Conservation (phyloP, 2,797 vertebrate species). For the Thalassophryne amazonica region DNA sequence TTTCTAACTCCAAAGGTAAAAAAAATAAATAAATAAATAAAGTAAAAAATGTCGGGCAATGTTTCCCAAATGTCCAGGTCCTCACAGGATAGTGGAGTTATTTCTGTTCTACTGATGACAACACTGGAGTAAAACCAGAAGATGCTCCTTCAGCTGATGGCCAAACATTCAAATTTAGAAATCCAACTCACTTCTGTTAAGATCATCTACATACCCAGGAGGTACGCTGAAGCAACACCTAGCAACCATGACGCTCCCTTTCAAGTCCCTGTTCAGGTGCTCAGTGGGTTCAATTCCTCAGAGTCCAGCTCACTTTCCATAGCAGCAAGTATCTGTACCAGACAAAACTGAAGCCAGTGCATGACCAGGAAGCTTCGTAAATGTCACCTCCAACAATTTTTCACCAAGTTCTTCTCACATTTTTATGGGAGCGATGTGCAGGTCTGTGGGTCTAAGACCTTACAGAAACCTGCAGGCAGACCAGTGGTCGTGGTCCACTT, state of each 20-base stretch:
- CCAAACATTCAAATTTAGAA: too few species aligned
- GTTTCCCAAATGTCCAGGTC: constrained; percentile 15
- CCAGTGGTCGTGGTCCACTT: too few species aligned
- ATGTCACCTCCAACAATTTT: too few species aligned
- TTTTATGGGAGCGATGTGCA: too few species aligned
- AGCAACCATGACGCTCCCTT: constrained; percentile 39
- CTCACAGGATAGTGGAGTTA: not conserved
- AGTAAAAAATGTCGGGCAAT: constrained; percentile 44
- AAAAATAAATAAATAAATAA: not conserved
- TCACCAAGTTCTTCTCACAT: too few species aligned
- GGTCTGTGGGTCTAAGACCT: too few species aligned
- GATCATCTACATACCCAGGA: not conserved
- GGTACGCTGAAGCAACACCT: constrained; percentile 17
- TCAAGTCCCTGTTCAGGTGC: not conserved
- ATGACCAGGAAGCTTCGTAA: not conserved
- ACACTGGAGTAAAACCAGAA: not conserved
- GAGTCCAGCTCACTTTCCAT: constrained; percentile 6
- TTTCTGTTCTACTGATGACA: not conserved
- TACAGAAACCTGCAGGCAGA: too few species aligned
- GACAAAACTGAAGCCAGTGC: not conserved
- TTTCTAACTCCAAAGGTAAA: constrained; percentile 74
- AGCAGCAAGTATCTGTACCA: constrained; percentile 16
- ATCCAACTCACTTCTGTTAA: too few species aligned
- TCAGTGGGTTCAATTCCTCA: not conserved
- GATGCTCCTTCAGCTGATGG: too few species aligned